Base-by-base conservation (phyloP, 2,113 vertebrate genomes). In the Poicephalus gulielmi region DNA sequence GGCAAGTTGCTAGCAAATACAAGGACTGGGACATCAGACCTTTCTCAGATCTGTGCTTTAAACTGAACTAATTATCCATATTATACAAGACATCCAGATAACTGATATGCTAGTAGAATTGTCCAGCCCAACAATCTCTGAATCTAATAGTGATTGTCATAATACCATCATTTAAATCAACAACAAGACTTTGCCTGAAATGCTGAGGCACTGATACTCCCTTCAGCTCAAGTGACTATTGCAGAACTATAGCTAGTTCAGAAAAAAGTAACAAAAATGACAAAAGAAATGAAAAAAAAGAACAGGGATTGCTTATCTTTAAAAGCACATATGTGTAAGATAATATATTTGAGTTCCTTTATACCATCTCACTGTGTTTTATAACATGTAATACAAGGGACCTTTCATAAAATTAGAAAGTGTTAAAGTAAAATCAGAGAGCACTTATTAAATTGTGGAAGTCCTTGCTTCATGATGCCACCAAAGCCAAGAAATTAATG, bases 341-440 rank as follows among this genome's bases (percentile, higher is more conserved):
- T 11, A 60, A 66, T 80, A 63, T 3, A 64, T 46, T 78, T 78
- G 2, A 75, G 81, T 86, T 84, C 35, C 30, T 11, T 88, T 59
- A 88, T 25, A 88, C 23, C 18, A 55, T 78, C 60, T 90, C 18
- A 2, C 13, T 82, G 41, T 41, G 6, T 12, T 93, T 96, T 77
- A 93, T 47, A 92, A 86, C 41, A 83, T 70, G 71, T 80, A 83
- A 74, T 88, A 83, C 87, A 94, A 94, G 85, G 11, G 49, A 90
- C 79, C 37, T 90, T 90, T 83, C 64, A 92, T 93, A 94, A 97
- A 96, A 94, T 83, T 93, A 88, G 86, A 74, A 35, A 33, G 87
- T 90, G 88, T 86, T 90, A 92, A 96, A 92, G 94, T 83, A 86
- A 96, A 95, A 94, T 92, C 68, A 86, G 67, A 83, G 31, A 83